Evolutionary conservation across 1,140 invertebrate species (phyloP), one percentile per base, ranked within the genome.

Genomic region (Bemisia tabaci): DNA sequence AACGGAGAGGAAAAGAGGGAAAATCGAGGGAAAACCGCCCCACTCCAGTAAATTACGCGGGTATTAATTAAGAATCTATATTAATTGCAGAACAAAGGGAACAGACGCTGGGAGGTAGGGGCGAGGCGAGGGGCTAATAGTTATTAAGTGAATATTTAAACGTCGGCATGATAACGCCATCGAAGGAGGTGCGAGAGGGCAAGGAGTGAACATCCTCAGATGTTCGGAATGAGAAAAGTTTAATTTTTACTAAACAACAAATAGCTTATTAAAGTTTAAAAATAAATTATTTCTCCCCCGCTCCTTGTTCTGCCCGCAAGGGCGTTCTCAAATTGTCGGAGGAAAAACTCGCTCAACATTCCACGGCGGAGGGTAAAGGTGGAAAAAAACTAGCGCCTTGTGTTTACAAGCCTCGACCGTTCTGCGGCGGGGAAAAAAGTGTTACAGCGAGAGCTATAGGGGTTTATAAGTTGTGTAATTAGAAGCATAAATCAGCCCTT

Each of bases 71-170:
- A 48, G 17, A 48, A 48, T 48, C 33, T 48, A 48, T 48, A 48
- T 48, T 48, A 48, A 48, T 48, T 17, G 33, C 17, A 48, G 17
- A 48, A 48, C 33, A 48, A 24, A 22, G 33, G 58, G 64, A 59
- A 65, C 24, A 22, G 22, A n/a, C 22, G 64, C 17, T 48, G 21
- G 64, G 33, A 48, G 33, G 33, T 48, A 17, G 5, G 33, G 33
- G 33, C 5, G 33, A n/a, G n/a, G 33, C 5, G 33, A 17, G 33
- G 33, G 33, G 33, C 17, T 48, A 48, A 48, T 48, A 48, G 33
- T 48, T 48, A 48, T 48, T 48, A 48, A 48, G 33, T 48, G 33
- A 48, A 48, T 48, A 48, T 48, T 48, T 48, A 48, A 48, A 48
- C 5, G 33, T 48, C 33, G 33, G 33, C 5, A 48, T 48, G 33